A percentile compares a stretch with the other conserved stretches of the same genome.
phyloP scores from a whole-genome alignment of 2,113 vertebrate species.

The Neolamprologus sp. region DNA sequence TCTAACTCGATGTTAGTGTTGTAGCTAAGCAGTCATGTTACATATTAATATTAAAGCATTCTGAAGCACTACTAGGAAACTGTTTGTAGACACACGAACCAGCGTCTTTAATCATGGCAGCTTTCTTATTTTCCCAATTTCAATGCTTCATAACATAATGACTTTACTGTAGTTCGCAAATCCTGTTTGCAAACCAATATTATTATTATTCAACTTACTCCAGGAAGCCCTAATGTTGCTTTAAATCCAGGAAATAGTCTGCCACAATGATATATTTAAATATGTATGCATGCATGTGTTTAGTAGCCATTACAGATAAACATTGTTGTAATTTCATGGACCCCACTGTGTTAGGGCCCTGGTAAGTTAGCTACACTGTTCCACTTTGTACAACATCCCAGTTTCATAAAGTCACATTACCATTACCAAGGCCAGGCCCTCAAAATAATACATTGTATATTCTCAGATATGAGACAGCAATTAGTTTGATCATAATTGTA shows the following conservation, averaged over 20 bases:
- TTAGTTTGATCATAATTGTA: background rate
- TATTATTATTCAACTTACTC: background rate
- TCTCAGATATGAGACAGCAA: background rate
- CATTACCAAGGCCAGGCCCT: slow-evolving; percentile 1
- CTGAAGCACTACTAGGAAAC: background rate
- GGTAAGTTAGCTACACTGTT: background rate
- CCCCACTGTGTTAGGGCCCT: background rate
- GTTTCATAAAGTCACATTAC: background rate
- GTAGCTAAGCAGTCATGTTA: background rate
- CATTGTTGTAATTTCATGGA: background rate
- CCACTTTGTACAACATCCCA: background rate
- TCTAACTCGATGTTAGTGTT: background rate
- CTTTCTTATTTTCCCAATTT: background rate
- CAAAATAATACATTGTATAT: background rate
- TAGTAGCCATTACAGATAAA: background rate
- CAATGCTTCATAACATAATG: background rate
- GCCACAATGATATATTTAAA: background rate
- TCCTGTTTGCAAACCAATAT: background rate
- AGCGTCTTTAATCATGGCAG: background rate
- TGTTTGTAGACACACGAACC: background rate
- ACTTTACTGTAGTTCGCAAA: background rate
- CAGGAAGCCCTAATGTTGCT: background rate
- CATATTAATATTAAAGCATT: background rate
- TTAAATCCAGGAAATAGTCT: background rate
- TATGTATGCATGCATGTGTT: background rate